phyloP scores from a whole-genome alignment of 2,888 invertebrate species.

The Lepidocyrtoides sp. region DNA sequence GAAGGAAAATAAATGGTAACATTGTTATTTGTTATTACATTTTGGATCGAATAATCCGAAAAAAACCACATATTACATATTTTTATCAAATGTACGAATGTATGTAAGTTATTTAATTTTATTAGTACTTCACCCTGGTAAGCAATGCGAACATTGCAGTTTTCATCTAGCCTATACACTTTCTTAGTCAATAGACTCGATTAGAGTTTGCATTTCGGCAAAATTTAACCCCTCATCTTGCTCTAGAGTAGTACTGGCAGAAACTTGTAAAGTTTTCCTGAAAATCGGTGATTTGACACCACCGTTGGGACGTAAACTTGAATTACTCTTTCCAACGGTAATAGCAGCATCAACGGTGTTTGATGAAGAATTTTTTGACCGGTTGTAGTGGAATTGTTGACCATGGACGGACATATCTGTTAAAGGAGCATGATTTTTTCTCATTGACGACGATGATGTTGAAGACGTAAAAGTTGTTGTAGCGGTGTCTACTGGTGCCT shows the following conservation, averaged over 20 bases:
- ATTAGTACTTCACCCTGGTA: not conserved
- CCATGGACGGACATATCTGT: slow-evolving; percentile 21
- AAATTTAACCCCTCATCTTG: slow-evolving; percentile 9
- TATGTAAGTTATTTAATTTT: not conserved
- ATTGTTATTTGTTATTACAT: too few species aligned
- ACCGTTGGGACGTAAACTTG: slow-evolving; percentile 68
- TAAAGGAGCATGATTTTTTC: slow-evolving; percentile 27
- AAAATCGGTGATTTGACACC: slow-evolving; percentile 73
- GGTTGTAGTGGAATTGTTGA: slow-evolving; percentile 45
- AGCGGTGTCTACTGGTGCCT: slow-evolving; percentile 22
- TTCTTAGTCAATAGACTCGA: slow-evolving; percentile 76
- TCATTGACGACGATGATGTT: slow-evolving; percentile 1
- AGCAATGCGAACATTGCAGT: too few species aligned
- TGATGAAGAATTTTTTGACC: slow-evolving; percentile 56
- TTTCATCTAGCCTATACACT: too few species aligned
- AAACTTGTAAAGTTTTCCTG: slow-evolving; percentile 66
- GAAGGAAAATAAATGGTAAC: too few species aligned
- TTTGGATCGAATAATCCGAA: not conserved
- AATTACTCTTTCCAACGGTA: slow-evolving; percentile 60
- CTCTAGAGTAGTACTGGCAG: slow-evolving; percentile 4
- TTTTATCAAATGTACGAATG: not conserved
- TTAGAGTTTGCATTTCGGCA: slow-evolving; percentile 66
- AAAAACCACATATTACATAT: not conserved
- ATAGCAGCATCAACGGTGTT: slow-evolving; percentile 8
- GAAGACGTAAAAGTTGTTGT: slow-evolving; percentile 55